Conservation (phyloP, 2,113 vertebrate genomes). For the Chionomys nivalis region DNA sequence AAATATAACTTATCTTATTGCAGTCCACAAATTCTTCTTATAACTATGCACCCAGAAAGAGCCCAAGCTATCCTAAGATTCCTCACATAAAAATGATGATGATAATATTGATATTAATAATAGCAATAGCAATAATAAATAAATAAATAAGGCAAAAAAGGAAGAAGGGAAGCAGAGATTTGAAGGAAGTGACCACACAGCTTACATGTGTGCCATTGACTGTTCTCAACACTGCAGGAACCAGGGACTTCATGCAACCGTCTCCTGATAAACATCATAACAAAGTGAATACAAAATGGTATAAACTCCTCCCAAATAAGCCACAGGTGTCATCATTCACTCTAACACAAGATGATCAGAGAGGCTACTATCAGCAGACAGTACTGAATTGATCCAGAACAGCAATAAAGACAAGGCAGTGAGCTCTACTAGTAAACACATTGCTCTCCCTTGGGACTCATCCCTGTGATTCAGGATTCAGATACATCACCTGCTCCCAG, state of each 20-base stretch:
- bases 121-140: too few relatives aligned
- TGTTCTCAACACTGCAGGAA: neutral
- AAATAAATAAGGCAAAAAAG: too few relatives aligned
- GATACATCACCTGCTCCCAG: neutral
- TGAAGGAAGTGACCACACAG: neutral
- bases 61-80: neutral
- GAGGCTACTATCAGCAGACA: neutral
- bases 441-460: neutral
- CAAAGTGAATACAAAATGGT: neutral
- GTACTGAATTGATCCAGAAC: neutral
- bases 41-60: neutral
- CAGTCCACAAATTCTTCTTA: neutral
- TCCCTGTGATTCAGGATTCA: neutral
- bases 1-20: neutral
- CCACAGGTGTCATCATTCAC: neutral
- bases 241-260: neutral
- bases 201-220: neutral
- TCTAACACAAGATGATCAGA: neutral
- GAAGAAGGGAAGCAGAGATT: neutral
- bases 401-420: neutral
- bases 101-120: too few relatives aligned
- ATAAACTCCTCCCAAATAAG: neutral
- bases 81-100: too few relatives aligned
- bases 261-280: neutral
- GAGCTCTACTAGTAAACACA: neutral